Evolutionary conservation across 2,113 vertebrate genomes (phyloP).

Genomic region (Psammodynastes pulverulentus): DNA sequence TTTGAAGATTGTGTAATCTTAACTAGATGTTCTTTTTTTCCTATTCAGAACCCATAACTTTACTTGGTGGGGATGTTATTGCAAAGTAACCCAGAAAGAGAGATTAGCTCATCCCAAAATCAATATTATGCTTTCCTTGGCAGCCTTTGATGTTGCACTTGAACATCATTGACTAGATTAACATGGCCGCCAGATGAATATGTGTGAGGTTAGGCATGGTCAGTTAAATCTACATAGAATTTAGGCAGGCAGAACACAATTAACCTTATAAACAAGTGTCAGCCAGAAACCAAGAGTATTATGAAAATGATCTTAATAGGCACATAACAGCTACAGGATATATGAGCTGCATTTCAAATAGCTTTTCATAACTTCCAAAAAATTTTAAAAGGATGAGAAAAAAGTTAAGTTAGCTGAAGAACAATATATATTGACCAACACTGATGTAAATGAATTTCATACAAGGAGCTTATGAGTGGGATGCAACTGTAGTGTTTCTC

Average conservation of each 20-base stretch:
- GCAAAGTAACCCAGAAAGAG: neutral
- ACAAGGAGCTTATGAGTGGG: neutral
- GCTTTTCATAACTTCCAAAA: neutral
- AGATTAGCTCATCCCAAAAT: neutral
- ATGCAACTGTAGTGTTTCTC: neutral
- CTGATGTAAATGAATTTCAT: neutral
- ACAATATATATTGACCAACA: neutral
- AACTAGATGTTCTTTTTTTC: neutral
- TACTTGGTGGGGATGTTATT: neutral
- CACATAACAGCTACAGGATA: neutral
- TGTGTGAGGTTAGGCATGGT: neutral
- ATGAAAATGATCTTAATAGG: neutral
- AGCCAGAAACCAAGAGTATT: neutral
- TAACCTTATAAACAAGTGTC: rapidly evolving
- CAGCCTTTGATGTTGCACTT: neutral
- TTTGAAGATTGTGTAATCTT: neutral
- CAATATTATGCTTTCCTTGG: neutral
- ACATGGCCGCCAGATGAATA: neutral
- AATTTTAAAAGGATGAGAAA: neutral
- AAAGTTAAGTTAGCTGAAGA: neutral
- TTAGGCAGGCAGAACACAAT: conserved; percentile 8
- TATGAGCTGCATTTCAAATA: rapidly evolving
- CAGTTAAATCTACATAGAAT: conserved; percentile 41
- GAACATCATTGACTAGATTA: neutral
- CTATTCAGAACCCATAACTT: neutral